These are phyloP conservation scores for Hirudinaria manillensis DNA, from an alignment of 2,888 invertebrate species.

Conservation along the genomic window DNA sequence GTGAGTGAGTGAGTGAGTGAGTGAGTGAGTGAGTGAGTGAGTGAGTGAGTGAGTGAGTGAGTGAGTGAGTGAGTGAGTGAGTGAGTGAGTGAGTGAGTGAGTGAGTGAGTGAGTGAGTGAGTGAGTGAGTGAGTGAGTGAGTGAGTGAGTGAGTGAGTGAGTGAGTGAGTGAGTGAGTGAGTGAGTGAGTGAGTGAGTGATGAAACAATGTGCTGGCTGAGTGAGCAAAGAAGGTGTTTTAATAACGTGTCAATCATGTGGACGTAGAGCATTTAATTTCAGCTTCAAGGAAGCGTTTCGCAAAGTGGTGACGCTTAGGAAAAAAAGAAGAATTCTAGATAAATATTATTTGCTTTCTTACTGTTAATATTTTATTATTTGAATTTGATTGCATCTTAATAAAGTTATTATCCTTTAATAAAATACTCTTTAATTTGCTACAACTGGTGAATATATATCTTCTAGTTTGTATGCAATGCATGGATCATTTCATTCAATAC, in stretches of 20 bases:
- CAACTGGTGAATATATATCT: no score
- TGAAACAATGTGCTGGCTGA: conserved; percentile 19
- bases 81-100: conserved; percentile 25
- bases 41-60: conserved; percentile 26
- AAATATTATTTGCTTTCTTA: no score
- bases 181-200: conserved; percentile 35
- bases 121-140: conserved; percentile 35
- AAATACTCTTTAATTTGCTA: no score
- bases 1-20: conserved; percentile 26
- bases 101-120: conserved; percentile 34
- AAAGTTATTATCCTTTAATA: no score
- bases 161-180: conserved; percentile 34
- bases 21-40: conserved; percentile 31
- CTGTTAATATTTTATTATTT: no score
- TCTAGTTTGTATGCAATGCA: no score
- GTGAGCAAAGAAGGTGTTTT: conserved; percentile 13
- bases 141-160: conserved; percentile 34
- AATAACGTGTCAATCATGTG: conserved; percentile 5
- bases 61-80: conserved; percentile 27
- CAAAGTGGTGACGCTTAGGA: no score
- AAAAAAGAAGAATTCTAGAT: no score
- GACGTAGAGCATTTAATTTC: background rate
- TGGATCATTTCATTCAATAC: no score
- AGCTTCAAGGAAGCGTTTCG: background rate
- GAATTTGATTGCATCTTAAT: no score